These are phyloP conservation scores for Propithecus coquereli DNA, from an alignment of 2,113 vertebrate genomes.

Conservation along the genomic window DNA sequence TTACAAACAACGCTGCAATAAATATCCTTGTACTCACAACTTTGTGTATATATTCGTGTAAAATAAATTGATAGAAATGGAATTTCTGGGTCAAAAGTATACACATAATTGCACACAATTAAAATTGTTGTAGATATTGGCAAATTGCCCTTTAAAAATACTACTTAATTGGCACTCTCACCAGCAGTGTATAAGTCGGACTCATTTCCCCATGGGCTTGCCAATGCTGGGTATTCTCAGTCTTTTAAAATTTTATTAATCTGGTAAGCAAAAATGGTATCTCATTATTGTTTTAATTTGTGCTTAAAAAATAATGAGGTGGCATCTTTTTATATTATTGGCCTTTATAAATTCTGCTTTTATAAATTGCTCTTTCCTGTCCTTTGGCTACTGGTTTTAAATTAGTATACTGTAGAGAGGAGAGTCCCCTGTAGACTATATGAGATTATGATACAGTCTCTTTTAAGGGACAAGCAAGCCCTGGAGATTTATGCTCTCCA, in stretches of 20 bases:
- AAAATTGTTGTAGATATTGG: conserved; percentile 21
- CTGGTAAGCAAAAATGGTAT: background rate
- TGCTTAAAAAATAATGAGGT: conserved; percentile 35
- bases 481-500: conserved; percentile 15
- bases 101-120: background rate
- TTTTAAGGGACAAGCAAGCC: conserved; percentile 16
- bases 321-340: background rate
- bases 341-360: conserved; percentile 31
- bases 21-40: background rate
- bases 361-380: background rate
- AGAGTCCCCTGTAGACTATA: background rate
- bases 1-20: conserved; percentile 23
- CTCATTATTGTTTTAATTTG: background rate
- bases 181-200: background rate
- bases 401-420: background rate
- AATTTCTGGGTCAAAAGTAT: conserved; percentile 36
- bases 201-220: background rate
- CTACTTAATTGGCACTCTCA: conserved; percentile 9
- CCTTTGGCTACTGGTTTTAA: background rate
- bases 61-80: background rate
- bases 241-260: background rate
- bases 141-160: conserved; percentile 4
- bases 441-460: background rate
- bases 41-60: background rate
- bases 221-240: background rate